Base-by-base conservation (phyloP, 2,113 vertebrate genomes). In the Rhinoderma darwinii region DNA sequence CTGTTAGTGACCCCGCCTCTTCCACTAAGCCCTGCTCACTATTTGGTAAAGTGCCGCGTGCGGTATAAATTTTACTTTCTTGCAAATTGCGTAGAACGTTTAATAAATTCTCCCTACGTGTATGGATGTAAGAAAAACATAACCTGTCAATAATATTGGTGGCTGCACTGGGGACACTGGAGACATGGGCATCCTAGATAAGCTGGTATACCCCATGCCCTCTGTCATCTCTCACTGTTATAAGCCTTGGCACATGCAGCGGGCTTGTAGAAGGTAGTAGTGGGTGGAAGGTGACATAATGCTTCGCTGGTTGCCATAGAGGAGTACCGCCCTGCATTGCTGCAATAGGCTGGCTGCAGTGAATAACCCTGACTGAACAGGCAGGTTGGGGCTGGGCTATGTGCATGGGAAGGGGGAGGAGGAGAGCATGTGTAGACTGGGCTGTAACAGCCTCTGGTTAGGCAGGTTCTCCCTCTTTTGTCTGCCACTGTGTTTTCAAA, bases 381-480 rank as follows among this genome's bases (percentile, higher is more conserved):
- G 66, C 83, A 76, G 70, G 44, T 84, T 54, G 15, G 27, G 85
- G 85, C 78, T 44, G 85, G 77, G 30, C n/a, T 73, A 56, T 41
- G 54, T 81, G 54, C 10, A 30, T 51, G 25, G 56, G 43, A 39
- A 41, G 70, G 68, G 81, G 74, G 73, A 50, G 61, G 61, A 77
- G 82, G 56, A 77, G 86, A 78, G 86, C 51, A 35, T 82, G 73
- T 63, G 82, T 35, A 77, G 27, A 43, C 81, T 88, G 80, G 74
- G 81, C 74, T 83, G 80, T 27, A 39, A 37, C 68, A 84, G 68
- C 2, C 54, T 76, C 80, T 76, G 81, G 72, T 84, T 47, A 54
- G 73, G 81, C 86, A 68, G 74, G 82, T 88, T 84, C 72, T 78
- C 37, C 82, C 73, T 83, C 86, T 77, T 84, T 83, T 83, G 82